phyloP scores from a whole-genome alignment of 2,797 vertebrate genomes.

The Carcharodon carcharias region DNA sequence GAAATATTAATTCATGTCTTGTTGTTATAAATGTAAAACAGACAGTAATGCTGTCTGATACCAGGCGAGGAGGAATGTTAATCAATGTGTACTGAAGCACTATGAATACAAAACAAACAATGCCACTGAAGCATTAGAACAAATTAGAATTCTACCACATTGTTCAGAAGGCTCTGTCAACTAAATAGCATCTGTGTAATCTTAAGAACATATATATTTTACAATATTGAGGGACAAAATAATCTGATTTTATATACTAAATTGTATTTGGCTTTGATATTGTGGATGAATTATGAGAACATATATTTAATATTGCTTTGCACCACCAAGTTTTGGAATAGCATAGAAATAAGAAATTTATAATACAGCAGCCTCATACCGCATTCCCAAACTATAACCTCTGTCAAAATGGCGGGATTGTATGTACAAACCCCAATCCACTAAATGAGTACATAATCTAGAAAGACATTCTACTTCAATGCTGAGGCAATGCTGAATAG shows the following conservation, averaged over 20 bases:
- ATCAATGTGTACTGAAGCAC: neutral
- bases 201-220: neutral
- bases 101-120: neutral
- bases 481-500: neutral
- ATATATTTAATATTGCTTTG: neutral
- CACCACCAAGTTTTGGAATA: neutral
- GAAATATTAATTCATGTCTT: neutral
- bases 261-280: neutral
- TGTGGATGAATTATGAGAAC: neutral
- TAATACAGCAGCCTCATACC: neutral
- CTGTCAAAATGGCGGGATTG: neutral
- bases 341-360: neutral
- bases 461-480: neutral
- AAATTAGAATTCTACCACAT: neutral
- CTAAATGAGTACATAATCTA: neutral
- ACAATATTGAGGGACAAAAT: neutral
- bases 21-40: conserved; percentile 3
- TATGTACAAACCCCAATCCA: neutral
- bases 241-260: neutral
- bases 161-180: neutral
- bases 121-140: neutral
- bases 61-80: neutral
- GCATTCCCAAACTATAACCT: neutral
- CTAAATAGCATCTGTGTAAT: neutral
- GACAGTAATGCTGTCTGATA: neutral